Evolutionary conservation across 2,113 vertebrate genomes (phyloP).

Genomic region (Passer montanus): DNA sequence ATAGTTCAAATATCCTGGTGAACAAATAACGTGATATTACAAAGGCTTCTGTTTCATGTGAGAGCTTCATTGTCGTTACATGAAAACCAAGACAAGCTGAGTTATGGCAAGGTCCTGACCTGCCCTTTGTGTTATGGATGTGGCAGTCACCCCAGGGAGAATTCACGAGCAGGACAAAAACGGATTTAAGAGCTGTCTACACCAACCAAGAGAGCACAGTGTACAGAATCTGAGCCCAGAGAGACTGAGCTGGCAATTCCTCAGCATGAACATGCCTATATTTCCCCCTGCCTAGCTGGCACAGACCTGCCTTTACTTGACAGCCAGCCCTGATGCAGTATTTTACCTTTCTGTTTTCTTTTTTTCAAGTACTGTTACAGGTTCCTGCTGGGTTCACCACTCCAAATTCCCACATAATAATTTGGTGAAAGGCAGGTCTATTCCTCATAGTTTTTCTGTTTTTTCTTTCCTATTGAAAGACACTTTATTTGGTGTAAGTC

Average conservation of each 20-base stretch:
- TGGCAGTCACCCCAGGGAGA: background rate
- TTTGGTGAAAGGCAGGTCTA: background rate
- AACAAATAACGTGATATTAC: background rate
- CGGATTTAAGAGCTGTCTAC: background rate
- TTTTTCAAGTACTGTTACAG: background rate
- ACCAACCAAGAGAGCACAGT: background rate
- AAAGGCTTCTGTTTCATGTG: background rate
- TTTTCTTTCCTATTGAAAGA: background rate
- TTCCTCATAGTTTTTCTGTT: background rate
- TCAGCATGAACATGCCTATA: background rate
- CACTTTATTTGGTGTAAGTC: background rate
- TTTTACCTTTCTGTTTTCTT: background rate
- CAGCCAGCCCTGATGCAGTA: background rate
- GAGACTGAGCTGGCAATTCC: background rate
- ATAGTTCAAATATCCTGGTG: background rate
- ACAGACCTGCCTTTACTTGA: background rate
- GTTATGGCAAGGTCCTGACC: slow-evolving; percentile 33
- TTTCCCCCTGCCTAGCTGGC: background rate
- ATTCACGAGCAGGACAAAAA: slow-evolving; percentile 18
- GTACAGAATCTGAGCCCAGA: background rate
- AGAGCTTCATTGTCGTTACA: background rate
- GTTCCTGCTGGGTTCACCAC: background rate
- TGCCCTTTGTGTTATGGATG: slow-evolving; percentile 8
- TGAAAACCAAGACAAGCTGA: slow-evolving; percentile 34
- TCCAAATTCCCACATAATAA: background rate